Evolutionary conservation across 2,888 invertebrate species (phyloP), one percentile per base, ranked within the genome.

Genomic region (Gari tellinella): DNA sequence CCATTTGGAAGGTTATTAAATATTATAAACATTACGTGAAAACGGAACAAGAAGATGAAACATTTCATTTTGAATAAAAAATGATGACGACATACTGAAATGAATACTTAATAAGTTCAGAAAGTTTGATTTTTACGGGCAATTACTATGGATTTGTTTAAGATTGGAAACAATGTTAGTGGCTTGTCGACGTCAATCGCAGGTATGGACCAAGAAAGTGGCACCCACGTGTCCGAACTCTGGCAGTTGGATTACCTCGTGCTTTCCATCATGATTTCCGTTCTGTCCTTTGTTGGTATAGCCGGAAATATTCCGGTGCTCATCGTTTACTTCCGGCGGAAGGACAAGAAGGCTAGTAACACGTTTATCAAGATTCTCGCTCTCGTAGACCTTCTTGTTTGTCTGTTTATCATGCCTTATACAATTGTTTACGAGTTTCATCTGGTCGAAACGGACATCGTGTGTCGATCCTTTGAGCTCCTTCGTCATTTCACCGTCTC

Each of bases 361-460:
- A 86, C 85, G 1, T 88, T 88, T 67, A 88, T 88, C 56, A 80
- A 82, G 56, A 73, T 81, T 19, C 67, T 87, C 19, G 83, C 86
- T 1, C 60, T 86, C 19, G 61, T 87, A 31, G 88, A 88, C 61
- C 55, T 87, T 7, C 46, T 81, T 19, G 86, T 86, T 1, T 87
- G 87, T 56, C 57, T 68, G 3, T 38, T 81, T 17, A 70, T 86
- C 8, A 85, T 88, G 81, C 87, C 87, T 10, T 87, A 87, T 63
- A 80, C 83, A 0, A 69, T 88, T 55, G 72, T 86, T 3, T 85
- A 84, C 55, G 87, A 87, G 67, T 73, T 84, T 19, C 85, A 85
- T 57, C 41, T 83, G 26, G 85, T 88, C 23, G 68, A 73, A 5
- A 78, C 83, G 8, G 85, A 84, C 56, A 38, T 84, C 12, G 48